Conservation (phyloP, 35 echinoderm and acorn worm genomes). For the Apostichopus japonicus region DNA sequence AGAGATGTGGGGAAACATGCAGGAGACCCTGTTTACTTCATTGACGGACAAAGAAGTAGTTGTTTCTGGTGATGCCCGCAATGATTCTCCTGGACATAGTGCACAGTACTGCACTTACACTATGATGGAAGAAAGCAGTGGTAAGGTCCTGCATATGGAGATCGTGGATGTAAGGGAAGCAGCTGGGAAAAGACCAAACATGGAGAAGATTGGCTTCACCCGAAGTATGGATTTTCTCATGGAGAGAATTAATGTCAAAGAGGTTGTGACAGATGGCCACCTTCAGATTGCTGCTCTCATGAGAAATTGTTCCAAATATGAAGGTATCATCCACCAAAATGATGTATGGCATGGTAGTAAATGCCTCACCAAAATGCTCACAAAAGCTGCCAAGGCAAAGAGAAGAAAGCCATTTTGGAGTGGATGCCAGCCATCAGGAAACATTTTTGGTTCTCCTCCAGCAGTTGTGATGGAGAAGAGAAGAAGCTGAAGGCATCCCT, state of each 20-base stretch:
- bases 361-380: constrained; percentile 18
- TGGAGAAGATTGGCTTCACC: constrained; percentile 33
- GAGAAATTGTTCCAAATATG: constrained; percentile 22
- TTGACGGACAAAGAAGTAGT: constrained; percentile 22
- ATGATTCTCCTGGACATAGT: neutral
- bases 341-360: constrained; percentile 51
- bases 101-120: too few relatives aligned
- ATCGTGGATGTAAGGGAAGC: constrained; percentile 41
- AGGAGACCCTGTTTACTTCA: neutral
- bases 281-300: constrained; percentile 31
- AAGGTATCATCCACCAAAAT: constrained; percentile 15
- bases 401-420: constrained; percentile 13
- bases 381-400: constrained; percentile 22
- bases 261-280: constrained; percentile 34
- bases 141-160: constrained; percentile 27
- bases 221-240: neutral
- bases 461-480: constrained; percentile 3
- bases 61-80: constrained; percentile 29
- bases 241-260: neutral
- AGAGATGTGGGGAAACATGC: neutral
- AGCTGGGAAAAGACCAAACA: constrained; percentile 23
- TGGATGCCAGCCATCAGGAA: constrained; percentile 63
- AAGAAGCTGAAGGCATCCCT: constrained; percentile 29
- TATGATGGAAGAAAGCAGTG: constrained; percentile 9
- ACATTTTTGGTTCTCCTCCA: constrained; percentile 49